Evolutionary conservation across 2,888 invertebrate species (phyloP), one percentile per base, ranked within the genome.

Genomic region (Catocala nupta): DNA sequence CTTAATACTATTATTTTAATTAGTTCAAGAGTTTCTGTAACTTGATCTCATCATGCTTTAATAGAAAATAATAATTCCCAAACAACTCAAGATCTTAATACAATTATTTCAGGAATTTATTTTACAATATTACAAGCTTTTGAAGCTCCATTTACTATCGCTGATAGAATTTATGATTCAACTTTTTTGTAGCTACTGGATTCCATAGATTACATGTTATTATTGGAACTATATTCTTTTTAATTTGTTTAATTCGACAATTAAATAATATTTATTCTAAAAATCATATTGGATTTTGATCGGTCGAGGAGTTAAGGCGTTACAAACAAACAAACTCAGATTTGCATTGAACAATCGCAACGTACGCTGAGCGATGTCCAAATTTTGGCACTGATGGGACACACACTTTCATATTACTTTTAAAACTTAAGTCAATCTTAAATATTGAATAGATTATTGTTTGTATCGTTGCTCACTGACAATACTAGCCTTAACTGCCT

Each of bases 181-280:
- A 95, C 95, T 51, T 97, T 97, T 91, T 97, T 95, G 93, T 97
- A 84, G 95, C 96, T 59, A 97, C 96, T 64, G 97, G 97, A 87
- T 97, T 97, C 43, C 97, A 97, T 83, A 97, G 96, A n/a, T n/a
- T n/a, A n/a, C n/a, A n/a, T n/a, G n/a, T n/a, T n/a, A n/a, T n/a
- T n/a, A n/a, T n/a, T n/a, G 90, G 90, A 75, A 90, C 89, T 49
- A 75, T 87, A 71, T 90, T 89, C 68, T 63, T 90, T 72, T 49
- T 81, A 62, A 76, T 82, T 59, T 90, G 90, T 58, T 79, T 87
- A 71, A 81, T 90, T 65, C 90, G 89, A 0, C 88, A 87, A 63
- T 59, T 85, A 75, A 82, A 78, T 68, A 80, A 85, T 57, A 89
- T 90, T 60, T 91, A 90, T 59, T 90, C 90, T 53, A 87, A 64